Percentiles rank a stretch among this genome's conserved stretches.
phyloP scores from a whole-genome alignment of 1,140 invertebrate genomes.

The Conus ventricosus region DNA sequence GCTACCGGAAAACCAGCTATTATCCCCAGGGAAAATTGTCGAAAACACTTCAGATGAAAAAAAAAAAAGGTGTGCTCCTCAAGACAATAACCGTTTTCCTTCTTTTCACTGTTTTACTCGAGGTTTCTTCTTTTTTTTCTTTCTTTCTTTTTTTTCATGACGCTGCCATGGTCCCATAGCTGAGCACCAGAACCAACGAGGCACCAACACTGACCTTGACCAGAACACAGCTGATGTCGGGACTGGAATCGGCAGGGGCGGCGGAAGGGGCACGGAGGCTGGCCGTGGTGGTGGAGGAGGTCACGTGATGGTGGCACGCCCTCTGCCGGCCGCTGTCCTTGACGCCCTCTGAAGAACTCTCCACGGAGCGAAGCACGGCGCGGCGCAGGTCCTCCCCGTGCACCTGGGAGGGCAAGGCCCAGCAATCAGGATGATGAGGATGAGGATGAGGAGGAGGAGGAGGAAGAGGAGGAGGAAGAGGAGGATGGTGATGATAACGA shows the following conservation, averaged over 20 bases:
- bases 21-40: too few species aligned
- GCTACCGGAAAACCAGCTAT: too few species aligned
- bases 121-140: too few species aligned
- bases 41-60: too few species aligned
- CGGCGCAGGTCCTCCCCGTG: background rate
- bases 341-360: background rate
- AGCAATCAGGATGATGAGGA: too few species aligned
- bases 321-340: background rate
- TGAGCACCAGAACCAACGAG: too few species aligned
- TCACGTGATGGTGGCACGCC: background rate
- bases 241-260: background rate
- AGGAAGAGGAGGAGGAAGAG: background rate
- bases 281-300: background rate
- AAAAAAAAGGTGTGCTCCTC: too few species aligned
- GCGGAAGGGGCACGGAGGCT: background rate
- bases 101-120: too few species aligned
- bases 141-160: too few species aligned
- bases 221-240: constrained; percentile 25
- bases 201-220: background rate
- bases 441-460: too few species aligned
- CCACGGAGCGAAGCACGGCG: background rate
- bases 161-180: too few species aligned
- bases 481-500: background rate
- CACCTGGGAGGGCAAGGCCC: background rate
- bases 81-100: too few species aligned